phyloP scores from a whole-genome alignment of 2,888 invertebrate species.

The Lingula anatina region DNA sequence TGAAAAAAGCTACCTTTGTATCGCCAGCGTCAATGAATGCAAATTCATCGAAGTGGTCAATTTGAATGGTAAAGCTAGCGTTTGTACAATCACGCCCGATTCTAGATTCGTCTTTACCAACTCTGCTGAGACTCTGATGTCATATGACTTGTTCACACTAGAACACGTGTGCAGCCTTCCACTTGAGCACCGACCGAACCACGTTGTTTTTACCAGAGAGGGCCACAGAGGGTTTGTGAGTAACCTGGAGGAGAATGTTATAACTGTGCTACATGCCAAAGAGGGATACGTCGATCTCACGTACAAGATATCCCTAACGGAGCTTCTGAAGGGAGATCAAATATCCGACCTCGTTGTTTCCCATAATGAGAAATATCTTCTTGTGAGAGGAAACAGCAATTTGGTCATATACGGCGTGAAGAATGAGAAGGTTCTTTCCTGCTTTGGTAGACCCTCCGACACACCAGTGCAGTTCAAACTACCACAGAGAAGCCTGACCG shows the following conservation, averaged over 20 bases:
- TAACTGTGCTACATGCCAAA: slow-evolving; percentile 35
- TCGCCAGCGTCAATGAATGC: slow-evolving; percentile 33
- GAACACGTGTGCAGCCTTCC: slow-evolving; percentile 29
- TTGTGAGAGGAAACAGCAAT: slow-evolving; percentile 24
- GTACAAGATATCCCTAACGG: slow-evolving; percentile 32
- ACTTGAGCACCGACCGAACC: slow-evolving; percentile 27
- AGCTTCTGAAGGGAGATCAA: slow-evolving; percentile 21
- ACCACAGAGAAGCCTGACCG: slow-evolving; percentile 31
- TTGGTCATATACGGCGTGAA: slow-evolving; percentile 37
- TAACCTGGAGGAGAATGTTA: slow-evolving; percentile 27
- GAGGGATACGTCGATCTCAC: slow-evolving; percentile 36
- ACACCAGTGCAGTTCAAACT: slow-evolving; percentile 44
- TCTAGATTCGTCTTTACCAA: slow-evolving; percentile 39
- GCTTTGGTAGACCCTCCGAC: slow-evolving; percentile 32
- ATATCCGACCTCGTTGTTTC: slow-evolving; percentile 24
- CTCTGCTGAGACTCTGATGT: slow-evolving; percentile 31
- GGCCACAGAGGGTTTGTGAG: slow-evolving; percentile 32
- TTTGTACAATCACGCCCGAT: slow-evolving; percentile 41
- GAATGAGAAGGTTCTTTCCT: slow-evolving; percentile 29
- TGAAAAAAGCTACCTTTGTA: slow-evolving; percentile 41
- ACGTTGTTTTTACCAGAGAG: slow-evolving; percentile 32
- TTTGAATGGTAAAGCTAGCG: slow-evolving; percentile 32
- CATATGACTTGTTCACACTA: slow-evolving; percentile 34
- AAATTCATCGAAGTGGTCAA: slow-evolving; percentile 37
- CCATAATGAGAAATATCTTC: slow-evolving; percentile 25